Percentiles rank a stretch among this genome's conserved stretches.
phyloP scores from a whole-genome alignment of 2,888 invertebrate species.

The Stenurella melanura region DNA sequence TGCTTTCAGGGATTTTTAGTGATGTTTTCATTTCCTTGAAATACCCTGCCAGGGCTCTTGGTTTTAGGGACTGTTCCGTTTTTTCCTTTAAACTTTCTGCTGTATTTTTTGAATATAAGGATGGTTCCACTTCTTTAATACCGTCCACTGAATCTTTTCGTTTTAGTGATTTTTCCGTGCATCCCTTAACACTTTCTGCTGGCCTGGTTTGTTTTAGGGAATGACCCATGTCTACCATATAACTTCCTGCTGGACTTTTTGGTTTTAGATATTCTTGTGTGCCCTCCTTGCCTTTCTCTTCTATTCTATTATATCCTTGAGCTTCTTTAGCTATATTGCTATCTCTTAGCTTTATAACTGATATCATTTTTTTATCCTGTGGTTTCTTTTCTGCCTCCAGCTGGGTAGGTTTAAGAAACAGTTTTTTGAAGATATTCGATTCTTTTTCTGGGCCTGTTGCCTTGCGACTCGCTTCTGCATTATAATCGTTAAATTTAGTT shows the following conservation, averaged over 20 bases:
- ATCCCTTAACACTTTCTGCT: background rate
- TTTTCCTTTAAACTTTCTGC: too few species aligned
- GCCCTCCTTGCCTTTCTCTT: background rate
- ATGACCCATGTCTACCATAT: too few species aligned
- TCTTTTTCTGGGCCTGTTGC: background rate
- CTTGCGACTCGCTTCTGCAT: background rate
- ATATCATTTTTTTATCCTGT: background rate
- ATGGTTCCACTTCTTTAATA: too few species aligned
- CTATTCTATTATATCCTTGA: background rate
- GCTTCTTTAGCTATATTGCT: background rate
- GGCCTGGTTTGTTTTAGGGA: background rate
- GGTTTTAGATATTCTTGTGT: background rate
- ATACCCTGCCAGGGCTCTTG: too few species aligned
- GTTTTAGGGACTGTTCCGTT: too few species aligned
- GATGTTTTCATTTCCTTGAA: too few species aligned
- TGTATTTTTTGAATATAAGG: too few species aligned
- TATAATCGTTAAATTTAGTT: conserved; percentile 4
- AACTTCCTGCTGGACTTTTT: too few species aligned
- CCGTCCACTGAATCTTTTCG: too few species aligned
- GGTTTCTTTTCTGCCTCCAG: background rate
- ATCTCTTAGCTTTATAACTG: background rate
- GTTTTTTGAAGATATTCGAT: background rate
- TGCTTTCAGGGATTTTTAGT: too few species aligned
- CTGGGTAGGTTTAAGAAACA: background rate
- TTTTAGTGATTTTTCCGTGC: too few species aligned